Base-by-base conservation (phyloP, 2,113 vertebrate genomes). In the Passer montanus region DNA sequence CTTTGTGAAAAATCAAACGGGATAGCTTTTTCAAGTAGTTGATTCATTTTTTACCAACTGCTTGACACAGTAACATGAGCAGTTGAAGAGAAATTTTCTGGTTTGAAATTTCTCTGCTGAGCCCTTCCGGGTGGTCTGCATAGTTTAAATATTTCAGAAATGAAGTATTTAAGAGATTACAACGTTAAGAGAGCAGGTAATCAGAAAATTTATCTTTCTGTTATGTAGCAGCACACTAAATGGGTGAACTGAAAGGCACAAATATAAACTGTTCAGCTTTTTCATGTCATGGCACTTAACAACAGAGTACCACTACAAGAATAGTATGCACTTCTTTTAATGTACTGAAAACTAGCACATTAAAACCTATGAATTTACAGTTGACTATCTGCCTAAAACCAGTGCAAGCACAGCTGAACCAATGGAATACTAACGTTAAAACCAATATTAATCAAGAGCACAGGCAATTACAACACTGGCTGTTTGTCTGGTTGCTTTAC, bases 61-160 rank as follows among this genome's bases (percentile, higher is more conserved):
- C 69, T 64, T 84, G 49, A 78, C 53, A 60, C 2, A 49, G 62
- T 46, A 76, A 93, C 39, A 28, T 2, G 26, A 93, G 66, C 50
- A 93, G 23, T 16, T 53, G 31, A 87, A 87, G 77, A 79, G n/a
- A 87, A 95, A 93, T 85, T 74, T 41, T 50, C 44, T 76, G 37
- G 10, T 58, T 83, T 79, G 47, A 76, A 89, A 93, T 41, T 47
- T 78, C 62, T 53, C 81, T 74, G 62, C 77, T 43, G 58, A 82
- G 67, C 50, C 55, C 33, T 95, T 83, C 93, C 87, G 91, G 94
- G 93, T 95, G 94, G 94, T 91, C 95, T 91, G 75, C 93, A 91
- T 94, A 85, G 67, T 62, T 93, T 24, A 94, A 85, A 74, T 93
- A 69, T 50, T 95, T 95, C 55, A 76, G 68, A 67, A 91, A 74